Percentiles rank a stretch among this genome's conserved stretches.
Conservation (phyloP, 2,797 vertebrate genomes). For the Danionella dracula region DNA sequence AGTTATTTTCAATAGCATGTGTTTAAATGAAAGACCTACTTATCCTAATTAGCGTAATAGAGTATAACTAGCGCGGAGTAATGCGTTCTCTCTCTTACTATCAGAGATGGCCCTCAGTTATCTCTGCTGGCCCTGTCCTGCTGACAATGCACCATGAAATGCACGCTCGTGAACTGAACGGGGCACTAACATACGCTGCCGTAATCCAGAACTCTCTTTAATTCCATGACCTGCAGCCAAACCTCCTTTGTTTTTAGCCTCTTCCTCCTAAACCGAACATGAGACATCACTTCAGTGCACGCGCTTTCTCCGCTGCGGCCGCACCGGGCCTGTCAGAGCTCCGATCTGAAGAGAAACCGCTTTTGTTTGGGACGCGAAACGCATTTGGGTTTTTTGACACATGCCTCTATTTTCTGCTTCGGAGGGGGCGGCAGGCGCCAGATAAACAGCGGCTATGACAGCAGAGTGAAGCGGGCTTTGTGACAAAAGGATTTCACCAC, state of each 20-base stretch:
- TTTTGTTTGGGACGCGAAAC: slow-evolving; percentile 39
- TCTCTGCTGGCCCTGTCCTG: too few relatives aligned
- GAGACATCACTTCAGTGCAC: slow-evolving; percentile 38
- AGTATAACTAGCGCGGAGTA: too few relatives aligned
- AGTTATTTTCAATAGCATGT: too few relatives aligned
- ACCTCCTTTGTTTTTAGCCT: not conserved
- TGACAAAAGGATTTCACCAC: slow-evolving; percentile 11
- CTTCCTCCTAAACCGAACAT: slow-evolving; percentile 1
- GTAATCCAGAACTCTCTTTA: not conserved
- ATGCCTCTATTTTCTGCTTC: slow-evolving; percentile 25
- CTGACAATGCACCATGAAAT: too few relatives aligned
- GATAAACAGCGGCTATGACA: slow-evolving; percentile 46
- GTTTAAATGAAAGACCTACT: too few relatives aligned
- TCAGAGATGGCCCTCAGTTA: too few relatives aligned
- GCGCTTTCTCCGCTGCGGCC: slow-evolving; percentile 13
- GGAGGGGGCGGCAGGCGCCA: slow-evolving; percentile 25
- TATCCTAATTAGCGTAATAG: too few relatives aligned
- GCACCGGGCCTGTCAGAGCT: slow-evolving; percentile 16
- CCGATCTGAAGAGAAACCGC: slow-evolving; percentile 30
- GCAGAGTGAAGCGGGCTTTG: slow-evolving; percentile 28
- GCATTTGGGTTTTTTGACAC: slow-evolving; percentile 33
- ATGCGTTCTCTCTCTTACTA: not conserved
- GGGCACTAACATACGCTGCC: not conserved
- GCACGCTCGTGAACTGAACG: too few relatives aligned
- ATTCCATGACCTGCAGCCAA: slow-evolving; percentile 1